phyloP scores from a whole-genome alignment of 2,888 invertebrate genomes.

The Drosophila yooni region DNA sequence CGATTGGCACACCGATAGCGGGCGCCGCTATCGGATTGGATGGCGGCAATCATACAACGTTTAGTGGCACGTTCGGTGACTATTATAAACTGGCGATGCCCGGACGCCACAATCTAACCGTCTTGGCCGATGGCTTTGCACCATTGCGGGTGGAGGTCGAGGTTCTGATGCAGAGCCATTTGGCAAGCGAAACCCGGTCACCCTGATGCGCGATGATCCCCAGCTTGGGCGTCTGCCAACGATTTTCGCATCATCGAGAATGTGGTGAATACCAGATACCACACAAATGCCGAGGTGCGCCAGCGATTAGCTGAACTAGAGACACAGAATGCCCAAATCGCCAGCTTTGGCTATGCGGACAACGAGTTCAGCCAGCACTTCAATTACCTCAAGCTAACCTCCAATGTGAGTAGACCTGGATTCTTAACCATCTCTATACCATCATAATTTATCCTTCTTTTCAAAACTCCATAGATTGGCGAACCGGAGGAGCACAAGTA shows the following conservation, averaged over 20 bases:
- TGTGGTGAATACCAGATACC: slow-evolving; percentile 88
- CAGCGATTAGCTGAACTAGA: slow-evolving; percentile 89
- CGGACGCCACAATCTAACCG: slow-evolving; percentile 93
- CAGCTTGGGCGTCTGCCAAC: slow-evolving; percentile 93
- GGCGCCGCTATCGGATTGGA: slow-evolving; percentile 91
- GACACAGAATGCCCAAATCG: slow-evolving; percentile 88
- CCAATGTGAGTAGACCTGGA: slow-evolving; percentile 86
- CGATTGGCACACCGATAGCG: slow-evolving; percentile 90
- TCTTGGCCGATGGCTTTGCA: slow-evolving; percentile 88
- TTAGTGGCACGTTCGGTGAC: slow-evolving; percentile 91
- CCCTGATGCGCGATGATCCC: slow-evolving; percentile 92
- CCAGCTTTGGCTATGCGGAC: slow-evolving; percentile 89
- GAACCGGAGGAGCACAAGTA: slow-evolving; percentile 92
- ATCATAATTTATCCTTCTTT: not conserved
- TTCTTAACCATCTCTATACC: not conserved
- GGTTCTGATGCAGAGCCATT: slow-evolving; percentile 86
- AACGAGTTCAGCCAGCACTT: slow-evolving; percentile 88
- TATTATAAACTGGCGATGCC: slow-evolving; percentile 96
- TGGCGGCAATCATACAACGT: slow-evolving; percentile 90
- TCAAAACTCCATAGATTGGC: slow-evolving; percentile 87
- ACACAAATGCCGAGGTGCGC: slow-evolving; percentile 88
- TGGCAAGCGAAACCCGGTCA: slow-evolving; percentile 90
- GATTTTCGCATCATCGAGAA: slow-evolving; percentile 91
- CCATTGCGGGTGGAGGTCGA: slow-evolving; percentile 81
- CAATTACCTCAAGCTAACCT: slow-evolving; percentile 90